phyloP scores from a whole-genome alignment of 2,113 vertebrate genomes.

The Ploceus nigricollis region DNA sequence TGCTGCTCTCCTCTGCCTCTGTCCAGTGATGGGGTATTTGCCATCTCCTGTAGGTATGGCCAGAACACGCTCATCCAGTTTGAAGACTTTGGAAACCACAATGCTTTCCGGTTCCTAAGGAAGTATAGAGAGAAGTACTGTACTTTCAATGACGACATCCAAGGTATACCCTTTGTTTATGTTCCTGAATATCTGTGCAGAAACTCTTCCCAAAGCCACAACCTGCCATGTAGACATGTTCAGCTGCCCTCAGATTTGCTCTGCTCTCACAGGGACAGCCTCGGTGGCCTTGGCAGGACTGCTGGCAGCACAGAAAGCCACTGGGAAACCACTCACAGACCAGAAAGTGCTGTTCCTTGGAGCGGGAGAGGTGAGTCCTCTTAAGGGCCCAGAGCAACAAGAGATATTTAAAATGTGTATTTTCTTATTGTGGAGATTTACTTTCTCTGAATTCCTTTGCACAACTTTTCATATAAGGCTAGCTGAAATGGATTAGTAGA shows the following conservation, averaged over 20 bases:
- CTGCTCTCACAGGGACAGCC: slow-evolving; percentile 82
- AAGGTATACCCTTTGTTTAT: slow-evolving; percentile 73
- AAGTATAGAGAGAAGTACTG: slow-evolving; percentile 95
- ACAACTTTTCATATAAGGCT: accelerated
- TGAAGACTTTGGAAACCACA: slow-evolving; percentile 98
- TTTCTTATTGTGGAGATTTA: background rate
- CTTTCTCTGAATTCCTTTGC: accelerated
- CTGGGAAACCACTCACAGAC: slow-evolving; percentile 84
- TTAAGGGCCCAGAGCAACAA: too few relatives aligned
- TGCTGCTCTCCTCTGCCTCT: background rate
- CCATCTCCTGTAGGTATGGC: slow-evolving; percentile 73
- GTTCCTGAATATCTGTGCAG: accelerated
- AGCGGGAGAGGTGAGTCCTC: slow-evolving; percentile 88
- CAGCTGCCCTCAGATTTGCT: background rate
- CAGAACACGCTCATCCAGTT: slow-evolving; percentile 95
- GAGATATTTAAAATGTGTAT: accelerated
- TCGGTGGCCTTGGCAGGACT: slow-evolving; percentile 91
- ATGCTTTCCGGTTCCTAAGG: slow-evolving; percentile 91
- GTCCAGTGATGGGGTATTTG: background rate
- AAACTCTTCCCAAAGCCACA: accelerated
- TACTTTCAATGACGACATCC: slow-evolving; percentile 97
- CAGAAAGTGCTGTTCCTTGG: slow-evolving; percentile 93
- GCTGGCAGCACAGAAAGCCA: slow-evolving; percentile 84
- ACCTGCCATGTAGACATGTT: accelerated
- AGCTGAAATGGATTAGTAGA: background rate